Base-by-base conservation (phyloP, 1,140 invertebrate genomes). In the Trypoxylus dichotomus region DNA sequence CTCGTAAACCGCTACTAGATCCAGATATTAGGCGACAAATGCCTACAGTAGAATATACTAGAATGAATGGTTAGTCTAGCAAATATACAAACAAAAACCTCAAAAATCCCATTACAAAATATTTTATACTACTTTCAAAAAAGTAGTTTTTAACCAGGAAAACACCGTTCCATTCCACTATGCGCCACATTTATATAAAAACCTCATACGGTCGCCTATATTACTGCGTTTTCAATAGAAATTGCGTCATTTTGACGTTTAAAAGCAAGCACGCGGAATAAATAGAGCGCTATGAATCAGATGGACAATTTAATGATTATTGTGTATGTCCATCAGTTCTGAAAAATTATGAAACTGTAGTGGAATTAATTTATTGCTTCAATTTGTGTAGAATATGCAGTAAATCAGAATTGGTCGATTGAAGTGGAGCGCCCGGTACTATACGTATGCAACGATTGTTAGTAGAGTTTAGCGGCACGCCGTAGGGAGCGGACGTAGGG, bases 331-430 rank as follows among this genome's bases (percentile, higher is more conserved):
- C 43, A 43, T 63, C 41, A 24, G 27, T 75, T 75, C 73, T 63
- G 42, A 78, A 78, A 78, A 78, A 78, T 74, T 78, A 75, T 78
- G 77, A 75, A 75, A 75, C 73, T 78, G 77, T 76, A 74, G 77
- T 77, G 72, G 76, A 75, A 80, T 79, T 80, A 80, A 80, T 80
- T 80, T 80, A 80, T 80, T 78, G 78, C 80, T 80, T 80, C 80
- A 80, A 80, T 80, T 80, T 80, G 80, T 76, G 80, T 32, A 58
- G 78, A 63, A 76, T 78, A 78, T 71, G 76, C 78, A 72, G 80
- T 80, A 80, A 80, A 80, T 80, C 80, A 80, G 32, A 75, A 76
- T 73, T 74, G 75, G 77, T 76, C 79, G 78, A 79, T 78, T 79
- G 68, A 15, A 19, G 8, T 71, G 63, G n/a, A 21, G 72, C 19